A percentile compares a stretch with the other conserved stretches of the same genome.
Conservation (phyloP, 2,113 vertebrate genomes). For the Elgaria multicarinata region DNA sequence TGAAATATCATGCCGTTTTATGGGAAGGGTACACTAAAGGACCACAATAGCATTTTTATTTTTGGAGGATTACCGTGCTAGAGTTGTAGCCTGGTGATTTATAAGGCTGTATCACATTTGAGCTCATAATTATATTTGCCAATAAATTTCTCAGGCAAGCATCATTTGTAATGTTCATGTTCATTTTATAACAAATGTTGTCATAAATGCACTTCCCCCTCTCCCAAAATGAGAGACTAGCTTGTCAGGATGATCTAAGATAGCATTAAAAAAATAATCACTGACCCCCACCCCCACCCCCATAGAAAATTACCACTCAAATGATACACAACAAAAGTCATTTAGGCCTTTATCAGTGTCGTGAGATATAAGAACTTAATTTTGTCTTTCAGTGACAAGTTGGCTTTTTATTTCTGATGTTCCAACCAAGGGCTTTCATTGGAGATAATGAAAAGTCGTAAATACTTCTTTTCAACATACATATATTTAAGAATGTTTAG, state of each 20-base stretch:
- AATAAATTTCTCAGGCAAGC: constrained; percentile 54
- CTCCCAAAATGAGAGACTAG: constrained; percentile 17
- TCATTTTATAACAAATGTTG: constrained; percentile 56
- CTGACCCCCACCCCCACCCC: not conserved
- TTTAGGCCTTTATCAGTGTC: constrained; percentile 6
- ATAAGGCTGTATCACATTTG: constrained; percentile 51
- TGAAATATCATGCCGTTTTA: constrained; percentile 34
- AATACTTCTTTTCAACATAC: constrained; percentile 36
- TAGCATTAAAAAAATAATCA: constrained; percentile 48
- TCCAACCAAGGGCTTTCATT: constrained; percentile 28
- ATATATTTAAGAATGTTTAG: not conserved
- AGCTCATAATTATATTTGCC: constrained; percentile 58
- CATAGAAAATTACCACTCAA: constrained; percentile 39
- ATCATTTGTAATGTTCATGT: constrained; percentile 58
- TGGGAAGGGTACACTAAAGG: constrained; percentile 34
- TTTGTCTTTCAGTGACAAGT: constrained; percentile 36
- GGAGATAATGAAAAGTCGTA: constrained; percentile 22
- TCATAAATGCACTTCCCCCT: constrained; percentile 18
- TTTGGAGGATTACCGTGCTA: constrained; percentile 30
- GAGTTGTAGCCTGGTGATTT: constrained; percentile 56
- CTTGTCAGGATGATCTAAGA: constrained; percentile 42
- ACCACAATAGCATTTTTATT: not conserved
- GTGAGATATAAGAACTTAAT: constrained; percentile 16
- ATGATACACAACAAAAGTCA: constrained; percentile 14
- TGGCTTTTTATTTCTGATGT: constrained; percentile 6